These are phyloP conservation scores for Tetropium fuscum DNA, from an alignment of 2,888 invertebrate species.

Conservation along the genomic window DNA sequence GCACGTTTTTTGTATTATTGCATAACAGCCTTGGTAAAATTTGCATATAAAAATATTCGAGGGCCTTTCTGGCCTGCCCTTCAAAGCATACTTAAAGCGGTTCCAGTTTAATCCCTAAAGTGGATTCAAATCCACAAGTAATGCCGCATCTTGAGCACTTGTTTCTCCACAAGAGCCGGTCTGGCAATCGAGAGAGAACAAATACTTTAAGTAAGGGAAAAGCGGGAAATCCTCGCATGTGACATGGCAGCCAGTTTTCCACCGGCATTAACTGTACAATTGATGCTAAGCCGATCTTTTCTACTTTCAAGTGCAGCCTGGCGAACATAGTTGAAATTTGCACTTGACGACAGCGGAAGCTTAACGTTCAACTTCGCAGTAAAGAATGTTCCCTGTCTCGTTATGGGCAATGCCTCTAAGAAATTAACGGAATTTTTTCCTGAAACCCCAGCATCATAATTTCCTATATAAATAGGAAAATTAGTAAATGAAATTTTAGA, in stretches of 20 bases:
- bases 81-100: slow-evolving; percentile 38
- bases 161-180: slow-evolving; percentile 39
- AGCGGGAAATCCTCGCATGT: slow-evolving; percentile 40
- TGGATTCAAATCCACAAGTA: slow-evolving; percentile 61
- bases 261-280: slow-evolving; percentile 49
- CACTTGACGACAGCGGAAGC: slow-evolving; percentile 34
- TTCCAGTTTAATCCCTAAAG: slow-evolving; percentile 62
- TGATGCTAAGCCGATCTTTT: slow-evolving; percentile 53
- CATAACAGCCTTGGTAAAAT: not conserved
- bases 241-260: slow-evolving; percentile 42
- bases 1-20: not conserved
- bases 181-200: slow-evolving; percentile 36
- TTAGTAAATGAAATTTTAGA: too few species aligned
- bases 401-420: slow-evolving; percentile 14
- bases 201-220: slow-evolving; percentile 45
- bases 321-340: slow-evolving; percentile 40
- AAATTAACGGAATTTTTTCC: too few species aligned
- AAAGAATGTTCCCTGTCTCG: slow-evolving; percentile 15
- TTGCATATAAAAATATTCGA: slow-evolving; percentile 23
- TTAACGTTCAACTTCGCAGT: slow-evolving; percentile 15
- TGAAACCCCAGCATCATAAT: too few species aligned
- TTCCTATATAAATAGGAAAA: too few species aligned
- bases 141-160: slow-evolving; percentile 52
- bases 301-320: slow-evolving; percentile 35
- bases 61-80: slow-evolving; percentile 11